These are phyloP conservation scores for Meandrusa payeni DNA, from an alignment of 2,888 invertebrate genomes.

Conservation along the genomic window DNA sequence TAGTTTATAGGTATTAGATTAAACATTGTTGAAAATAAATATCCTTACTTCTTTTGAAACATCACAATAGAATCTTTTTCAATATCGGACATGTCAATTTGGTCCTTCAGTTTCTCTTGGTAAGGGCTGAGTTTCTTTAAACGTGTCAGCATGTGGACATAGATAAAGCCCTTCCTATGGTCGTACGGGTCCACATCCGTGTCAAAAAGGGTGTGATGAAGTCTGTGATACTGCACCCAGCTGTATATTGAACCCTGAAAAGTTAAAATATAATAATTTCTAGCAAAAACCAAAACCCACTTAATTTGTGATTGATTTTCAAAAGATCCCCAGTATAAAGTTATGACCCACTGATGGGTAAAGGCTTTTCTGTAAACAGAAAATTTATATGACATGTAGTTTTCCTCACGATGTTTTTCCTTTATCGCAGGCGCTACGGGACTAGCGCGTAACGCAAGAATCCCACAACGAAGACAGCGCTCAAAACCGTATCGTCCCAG, in stretches of 20 bases:
- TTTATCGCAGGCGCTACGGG: too few species aligned
- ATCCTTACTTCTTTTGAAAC: constrained; percentile 88
- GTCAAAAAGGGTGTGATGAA: constrained; percentile 89
- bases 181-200: constrained; percentile 91
- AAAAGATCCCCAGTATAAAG: too few species aligned
- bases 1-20: too few species aligned
- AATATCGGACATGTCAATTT: constrained; percentile 90
- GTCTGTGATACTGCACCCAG: constrained; percentile 90
- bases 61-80: constrained; percentile 88
- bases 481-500: constrained; percentile 85
- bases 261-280: too few species aligned
- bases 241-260: constrained; percentile 90
- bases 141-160: constrained; percentile 89
- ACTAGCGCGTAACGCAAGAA: constrained; percentile 85
- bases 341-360: too few species aligned
- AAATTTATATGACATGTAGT: too few species aligned
- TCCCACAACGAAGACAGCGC: constrained; percentile 84
- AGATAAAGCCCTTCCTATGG: constrained; percentile 88
- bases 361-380: too few species aligned
- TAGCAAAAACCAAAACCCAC: too few species aligned
- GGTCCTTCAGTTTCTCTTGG: constrained; percentile 82
- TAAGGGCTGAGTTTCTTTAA: constrained; percentile 83
- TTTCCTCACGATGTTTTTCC: too few species aligned
- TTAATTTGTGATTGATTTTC: too few species aligned
- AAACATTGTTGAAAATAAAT: too few species aligned